Evolutionary conservation across 2,797 vertebrate species (phyloP), one percentile per base, ranked within the genome.

Genomic region (Amblyopsis hoosieri): DNA sequence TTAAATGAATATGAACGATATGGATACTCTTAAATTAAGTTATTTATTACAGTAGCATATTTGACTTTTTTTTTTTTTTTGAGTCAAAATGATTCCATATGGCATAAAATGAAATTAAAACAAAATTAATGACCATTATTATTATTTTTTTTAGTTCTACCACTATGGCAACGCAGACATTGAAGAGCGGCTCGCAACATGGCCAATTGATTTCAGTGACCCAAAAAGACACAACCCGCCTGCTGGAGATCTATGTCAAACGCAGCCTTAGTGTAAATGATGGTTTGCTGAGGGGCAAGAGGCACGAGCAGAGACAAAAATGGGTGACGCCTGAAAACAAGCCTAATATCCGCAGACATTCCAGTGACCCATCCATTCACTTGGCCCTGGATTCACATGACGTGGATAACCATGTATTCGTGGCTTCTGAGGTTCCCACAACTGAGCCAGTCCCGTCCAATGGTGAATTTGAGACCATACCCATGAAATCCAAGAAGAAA

Each of bases 221-320:
- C 71, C 92, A 85, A 62, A 78, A 87, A 3, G 94, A 91, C 2
- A 89, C 92, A 6, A 79, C 85, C 62, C 93, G 91, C 2, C 85
- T 94, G 62, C 81, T 95, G 57, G 95, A 95, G 81, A 88, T 92
- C 0, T 90, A 92, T 0, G 87, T 95, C 19, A 90, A 85, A 59
- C 88, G 90, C 62, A 90, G 91, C 7, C 74, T 94, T 60, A 96
- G 94, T 69, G 62, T 94, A 23, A 92, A 92, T 0, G 91, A 93
- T 0, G 81, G 85, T 1, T 1, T 66, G 0, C 53, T 54, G 8
- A 2, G 1, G 12, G 0, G 0, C 1, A 68, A 45, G 50, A 45
- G 0, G 33, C 0, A 7, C 0, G 1, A 3, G 15, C 72, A 14
- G 60, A 83, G 69, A 3, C 73, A 85, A 46, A 87, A 88, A 17